Percentiles rank a stretch among this genome's conserved stretches.
phyloP scores from a whole-genome alignment of 2,888 invertebrate species.

The Lypha dubia region DNA sequence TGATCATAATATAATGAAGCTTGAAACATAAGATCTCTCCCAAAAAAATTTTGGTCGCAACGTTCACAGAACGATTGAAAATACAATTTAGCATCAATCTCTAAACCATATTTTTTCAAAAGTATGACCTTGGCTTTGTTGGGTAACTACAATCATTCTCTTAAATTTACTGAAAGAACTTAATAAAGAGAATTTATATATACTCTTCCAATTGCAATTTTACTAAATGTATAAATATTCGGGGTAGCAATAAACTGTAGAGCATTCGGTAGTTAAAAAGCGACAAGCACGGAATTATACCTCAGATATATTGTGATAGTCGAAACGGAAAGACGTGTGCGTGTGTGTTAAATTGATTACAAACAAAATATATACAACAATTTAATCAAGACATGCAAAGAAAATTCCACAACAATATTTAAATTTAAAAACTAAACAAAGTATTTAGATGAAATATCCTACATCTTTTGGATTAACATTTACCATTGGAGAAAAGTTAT shows the following conservation, averaged over 20 bases:
- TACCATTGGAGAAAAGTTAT: constrained; percentile 6
- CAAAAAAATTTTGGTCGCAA: too few relatives aligned
- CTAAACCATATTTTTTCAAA: background rate
- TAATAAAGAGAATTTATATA: constrained; percentile 23
- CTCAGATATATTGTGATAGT: constrained; percentile 29
- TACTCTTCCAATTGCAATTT: constrained; percentile 4
- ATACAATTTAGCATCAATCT: too few relatives aligned
- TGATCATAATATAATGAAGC: too few relatives aligned
- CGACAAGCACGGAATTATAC: background rate
- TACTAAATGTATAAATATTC: constrained; percentile 5
- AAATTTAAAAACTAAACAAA: constrained; percentile 6
- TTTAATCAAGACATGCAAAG: background rate
- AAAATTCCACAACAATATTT: background rate
- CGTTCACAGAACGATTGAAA: too few relatives aligned
- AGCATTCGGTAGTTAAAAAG: constrained; percentile 43
- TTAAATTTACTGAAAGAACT: background rate
- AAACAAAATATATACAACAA: background rate
- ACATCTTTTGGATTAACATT: constrained; percentile 20
- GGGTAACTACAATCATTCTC: background rate
- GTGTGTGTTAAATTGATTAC: background rate
- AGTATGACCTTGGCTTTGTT: background rate
- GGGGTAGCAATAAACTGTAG: constrained; percentile 21
- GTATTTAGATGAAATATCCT: background rate
- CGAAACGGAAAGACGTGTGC: constrained; percentile 36
- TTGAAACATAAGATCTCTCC: too few relatives aligned